Evolutionary conservation across 2,797 vertebrate species (phyloP).

Genomic region (Hippoglossus hippoglossus): DNA sequence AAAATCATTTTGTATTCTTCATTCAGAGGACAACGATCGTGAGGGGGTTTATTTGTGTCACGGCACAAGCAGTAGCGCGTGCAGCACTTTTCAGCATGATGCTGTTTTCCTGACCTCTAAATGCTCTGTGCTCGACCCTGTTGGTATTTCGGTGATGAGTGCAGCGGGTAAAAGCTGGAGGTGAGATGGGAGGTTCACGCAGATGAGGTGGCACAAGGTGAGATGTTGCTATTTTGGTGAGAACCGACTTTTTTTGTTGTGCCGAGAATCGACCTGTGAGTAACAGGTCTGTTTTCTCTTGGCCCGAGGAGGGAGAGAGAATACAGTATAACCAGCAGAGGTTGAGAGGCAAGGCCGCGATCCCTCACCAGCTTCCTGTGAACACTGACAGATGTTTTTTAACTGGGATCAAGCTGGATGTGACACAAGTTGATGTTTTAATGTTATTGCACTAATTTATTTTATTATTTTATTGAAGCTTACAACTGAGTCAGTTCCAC

Average conservation of each 20-base stretch:
- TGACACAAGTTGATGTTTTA: neutral
- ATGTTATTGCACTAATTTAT: neutral
- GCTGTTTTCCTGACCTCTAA: constrained; percentile 45
- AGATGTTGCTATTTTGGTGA: constrained; percentile 46
- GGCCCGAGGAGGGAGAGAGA: neutral
- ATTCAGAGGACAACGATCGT: constrained; percentile 26
- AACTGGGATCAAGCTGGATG: neutral
- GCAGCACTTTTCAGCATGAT: constrained; percentile 3
- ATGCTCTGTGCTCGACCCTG: constrained; percentile 4
- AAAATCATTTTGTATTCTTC: constrained; percentile 9
- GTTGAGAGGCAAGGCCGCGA: constrained; percentile 9
- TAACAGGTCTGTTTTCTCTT: constrained; percentile 14
- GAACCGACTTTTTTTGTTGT: constrained; percentile 25
- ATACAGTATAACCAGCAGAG: constrained; percentile 1
- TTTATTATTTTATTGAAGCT: too few species aligned
- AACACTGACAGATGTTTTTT: constrained; percentile 15
- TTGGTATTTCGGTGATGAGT: constrained; percentile 16
- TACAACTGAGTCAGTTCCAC: too few species aligned
- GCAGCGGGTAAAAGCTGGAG: constrained; percentile 12
- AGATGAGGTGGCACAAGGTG: constrained; percentile 31
- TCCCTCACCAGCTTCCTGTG: constrained; percentile 15
- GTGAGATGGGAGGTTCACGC: constrained; percentile 30
- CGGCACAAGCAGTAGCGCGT: neutral
- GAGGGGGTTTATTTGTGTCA: constrained; percentile 32
- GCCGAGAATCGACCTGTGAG: constrained; percentile 44